A percentile compares a stretch with the other conserved stretches of the same genome.
Conservation (phyloP, 1,140 invertebrate genomes). For the Apis laboriosa region DNA sequence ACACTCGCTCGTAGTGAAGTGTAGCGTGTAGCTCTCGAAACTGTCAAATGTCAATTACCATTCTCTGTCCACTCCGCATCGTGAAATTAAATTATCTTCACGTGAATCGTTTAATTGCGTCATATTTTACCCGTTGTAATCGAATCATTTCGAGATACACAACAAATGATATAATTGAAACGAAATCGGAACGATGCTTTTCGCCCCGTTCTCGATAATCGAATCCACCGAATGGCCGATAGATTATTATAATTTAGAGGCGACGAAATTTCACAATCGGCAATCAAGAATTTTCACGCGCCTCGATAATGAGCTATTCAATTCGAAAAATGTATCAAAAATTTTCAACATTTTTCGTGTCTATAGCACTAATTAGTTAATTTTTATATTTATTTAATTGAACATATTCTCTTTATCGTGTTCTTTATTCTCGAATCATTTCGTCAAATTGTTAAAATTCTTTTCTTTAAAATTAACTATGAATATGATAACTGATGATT, state of each 20-base stretch:
- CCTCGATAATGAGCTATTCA: background rate
- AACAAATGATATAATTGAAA: conserved; percentile 15
- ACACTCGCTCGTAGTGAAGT: background rate
- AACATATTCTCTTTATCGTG: no score
- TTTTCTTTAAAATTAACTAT: no score
- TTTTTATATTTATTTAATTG: no score
- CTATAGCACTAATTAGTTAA: no score
- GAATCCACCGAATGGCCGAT: no score
- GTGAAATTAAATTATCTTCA: background rate
- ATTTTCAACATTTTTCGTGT: no score
- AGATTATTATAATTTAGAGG: conserved; percentile 7
- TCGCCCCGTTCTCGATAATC: background rate
- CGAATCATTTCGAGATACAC: background rate
- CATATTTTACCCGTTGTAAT: background rate
- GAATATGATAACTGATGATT: no score
- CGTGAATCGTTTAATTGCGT: background rate
- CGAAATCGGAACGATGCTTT: background rate
- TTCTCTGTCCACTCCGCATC: background rate
- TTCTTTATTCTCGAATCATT: no score
- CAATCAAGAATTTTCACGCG: no score
- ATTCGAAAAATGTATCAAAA: background rate
- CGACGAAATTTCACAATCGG: no score
- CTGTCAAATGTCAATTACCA: conserved; percentile 12
- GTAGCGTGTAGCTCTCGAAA: background rate
- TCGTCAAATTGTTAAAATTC: no score